phyloP scores from a whole-genome alignment of 2,113 vertebrate genomes.

The Tachycineta bicolor region DNA sequence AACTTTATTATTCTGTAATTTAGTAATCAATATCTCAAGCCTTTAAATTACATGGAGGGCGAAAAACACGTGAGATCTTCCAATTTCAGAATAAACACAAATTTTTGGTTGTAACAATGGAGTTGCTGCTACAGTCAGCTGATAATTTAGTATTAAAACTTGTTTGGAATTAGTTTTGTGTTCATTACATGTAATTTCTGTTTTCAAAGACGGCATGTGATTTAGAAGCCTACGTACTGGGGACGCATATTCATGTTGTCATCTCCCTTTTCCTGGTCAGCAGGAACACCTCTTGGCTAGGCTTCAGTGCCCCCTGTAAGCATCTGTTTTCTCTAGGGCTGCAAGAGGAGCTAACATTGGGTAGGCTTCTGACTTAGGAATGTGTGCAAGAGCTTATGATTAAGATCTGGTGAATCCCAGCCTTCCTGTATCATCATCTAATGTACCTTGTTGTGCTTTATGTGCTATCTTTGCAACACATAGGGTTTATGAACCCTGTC shows the following conservation, averaged over 20 bases:
- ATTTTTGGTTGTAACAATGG: background rate
- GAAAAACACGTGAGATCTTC: background rate
- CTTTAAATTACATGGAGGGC: background rate
- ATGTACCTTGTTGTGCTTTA: background rate
- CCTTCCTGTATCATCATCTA: background rate
- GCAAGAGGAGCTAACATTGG: background rate
- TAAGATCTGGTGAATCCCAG: background rate
- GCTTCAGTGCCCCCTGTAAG: background rate
- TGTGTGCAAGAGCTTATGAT: background rate
- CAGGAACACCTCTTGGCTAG: background rate
- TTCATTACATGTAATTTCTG: background rate
- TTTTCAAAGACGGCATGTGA: background rate
- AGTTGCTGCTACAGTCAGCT: background rate
- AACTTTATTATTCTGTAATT: background rate
- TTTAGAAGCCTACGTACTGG: background rate
- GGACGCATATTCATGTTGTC: background rate
- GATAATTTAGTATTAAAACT: background rate
- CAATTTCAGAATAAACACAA: background rate
- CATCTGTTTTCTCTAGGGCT: rapidly evolving
- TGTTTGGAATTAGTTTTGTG: background rate
- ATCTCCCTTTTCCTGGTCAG: background rate
- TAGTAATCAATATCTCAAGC: background rate
- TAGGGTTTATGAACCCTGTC: background rate
- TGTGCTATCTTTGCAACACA: background rate
- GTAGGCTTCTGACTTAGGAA: background rate